Conservation (phyloP, 2,888 invertebrate species). For the Blomia tropicalis region DNA sequence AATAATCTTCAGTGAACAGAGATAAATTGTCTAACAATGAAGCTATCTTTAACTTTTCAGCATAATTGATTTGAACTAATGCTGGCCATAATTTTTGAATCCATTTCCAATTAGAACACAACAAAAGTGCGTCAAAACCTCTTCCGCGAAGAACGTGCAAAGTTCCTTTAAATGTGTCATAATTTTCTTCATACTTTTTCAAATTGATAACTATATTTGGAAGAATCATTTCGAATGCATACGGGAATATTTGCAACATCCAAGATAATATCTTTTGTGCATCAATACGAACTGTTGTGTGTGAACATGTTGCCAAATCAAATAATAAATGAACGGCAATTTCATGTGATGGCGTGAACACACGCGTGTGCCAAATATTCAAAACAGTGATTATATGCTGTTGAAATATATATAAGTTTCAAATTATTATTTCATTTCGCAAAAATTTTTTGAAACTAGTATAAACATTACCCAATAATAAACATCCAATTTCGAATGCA, state of each 20-base stretch:
- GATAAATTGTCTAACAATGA: neutral
- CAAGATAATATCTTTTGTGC: neutral
- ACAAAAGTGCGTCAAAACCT: neutral
- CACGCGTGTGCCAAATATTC: too few relatives aligned
- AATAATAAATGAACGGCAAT: neutral
- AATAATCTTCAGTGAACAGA: neutral
- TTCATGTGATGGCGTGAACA: neutral
- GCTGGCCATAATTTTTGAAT: neutral
- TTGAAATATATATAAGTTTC: too few relatives aligned
- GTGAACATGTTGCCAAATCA: neutral
- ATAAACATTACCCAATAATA: too few relatives aligned
- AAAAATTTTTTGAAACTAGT: too few relatives aligned
- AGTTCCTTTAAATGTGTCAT: constrained; percentile 7
- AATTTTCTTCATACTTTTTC: neutral
- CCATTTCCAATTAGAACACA: neutral
- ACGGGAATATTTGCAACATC: neutral
- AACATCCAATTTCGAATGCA: too few relatives aligned
- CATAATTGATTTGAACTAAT: neutral
- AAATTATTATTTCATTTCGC: too few relatives aligned
- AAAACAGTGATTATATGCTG: too few relatives aligned
- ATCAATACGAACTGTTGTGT: neutral
- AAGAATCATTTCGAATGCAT: neutral
- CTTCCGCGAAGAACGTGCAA: neutral
- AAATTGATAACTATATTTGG: neutral
- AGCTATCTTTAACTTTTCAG: constrained; percentile 4